Conservation (phyloP, 1,140 invertebrate genomes). For the Hermetia illucens region DNA sequence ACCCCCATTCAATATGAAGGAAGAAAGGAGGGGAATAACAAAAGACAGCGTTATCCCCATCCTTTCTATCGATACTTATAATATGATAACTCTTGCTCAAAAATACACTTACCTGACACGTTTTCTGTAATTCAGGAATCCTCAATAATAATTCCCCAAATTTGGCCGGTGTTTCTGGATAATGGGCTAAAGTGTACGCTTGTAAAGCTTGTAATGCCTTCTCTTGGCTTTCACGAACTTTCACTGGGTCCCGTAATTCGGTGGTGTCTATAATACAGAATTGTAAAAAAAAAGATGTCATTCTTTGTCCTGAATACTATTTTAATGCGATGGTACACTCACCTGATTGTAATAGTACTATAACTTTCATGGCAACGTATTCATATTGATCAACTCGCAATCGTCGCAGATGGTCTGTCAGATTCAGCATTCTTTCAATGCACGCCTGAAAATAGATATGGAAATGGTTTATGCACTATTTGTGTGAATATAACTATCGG, state of each 20-base stretch:
- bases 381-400: conserved; percentile 91
- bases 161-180: conserved; percentile 83
- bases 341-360: conserved; percentile 87
- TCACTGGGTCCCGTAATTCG: conserved; percentile 79
- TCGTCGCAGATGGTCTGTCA: conserved; percentile 80
- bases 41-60: no score
- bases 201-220: conserved; percentile 85
- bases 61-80: no score
- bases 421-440: conserved; percentile 86
- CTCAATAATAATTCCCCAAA: conserved; percentile 85
- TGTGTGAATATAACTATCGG: no score
- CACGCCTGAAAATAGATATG: conserved; percentile 47
- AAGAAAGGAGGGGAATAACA: no score
- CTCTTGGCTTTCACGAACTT: conserved; percentile 84
- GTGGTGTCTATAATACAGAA: conserved; percentile 53
- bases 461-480: no score
- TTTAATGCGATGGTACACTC: conserved; percentile 15
- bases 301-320: background rate
- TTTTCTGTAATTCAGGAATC: conserved; percentile 86
- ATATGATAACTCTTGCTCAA: no score
- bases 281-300: conserved; percentile 3
- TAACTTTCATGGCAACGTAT: conserved; percentile 93
- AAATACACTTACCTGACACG: conserved; percentile 58
- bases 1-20: no score
- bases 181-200: conserved; percentile 81